Evolutionary conservation across 2,113 vertebrate genomes (phyloP).

Genomic region (Nibea coibor): DNA sequence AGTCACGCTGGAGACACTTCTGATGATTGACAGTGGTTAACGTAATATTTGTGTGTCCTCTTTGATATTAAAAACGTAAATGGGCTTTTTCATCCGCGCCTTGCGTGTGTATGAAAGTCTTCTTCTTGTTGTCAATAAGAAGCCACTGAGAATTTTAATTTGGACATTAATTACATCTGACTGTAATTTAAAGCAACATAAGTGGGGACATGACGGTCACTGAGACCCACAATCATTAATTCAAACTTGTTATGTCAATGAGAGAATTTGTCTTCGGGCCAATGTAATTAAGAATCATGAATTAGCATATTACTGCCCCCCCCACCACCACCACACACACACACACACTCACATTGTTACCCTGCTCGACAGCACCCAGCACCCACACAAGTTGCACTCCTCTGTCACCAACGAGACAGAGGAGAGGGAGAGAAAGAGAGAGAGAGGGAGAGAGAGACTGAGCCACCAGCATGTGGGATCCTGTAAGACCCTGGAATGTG

Average conservation of each 20-base stretch:
- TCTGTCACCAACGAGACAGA: constrained; percentile 55
- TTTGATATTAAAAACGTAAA: constrained; percentile 1
- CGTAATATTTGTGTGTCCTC: background rate
- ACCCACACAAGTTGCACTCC: constrained; percentile 69
- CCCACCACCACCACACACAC: constrained; percentile 35
- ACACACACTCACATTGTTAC: constrained; percentile 53
- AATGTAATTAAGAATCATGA: constrained; percentile 55
- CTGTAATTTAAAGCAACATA: constrained; percentile 6
- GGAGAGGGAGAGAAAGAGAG: constrained; percentile 37
- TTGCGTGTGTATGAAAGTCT: background rate
- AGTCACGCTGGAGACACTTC: constrained; percentile 23
- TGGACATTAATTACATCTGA: constrained; percentile 17
- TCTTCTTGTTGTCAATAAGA: background rate
- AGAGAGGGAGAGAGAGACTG: constrained; percentile 10
- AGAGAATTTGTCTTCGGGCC: constrained; percentile 40
- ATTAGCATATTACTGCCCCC: constrained; percentile 56
- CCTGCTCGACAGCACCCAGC: constrained; percentile 49
- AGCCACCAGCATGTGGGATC: constrained; percentile 74
- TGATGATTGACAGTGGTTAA: constrained; percentile 27
- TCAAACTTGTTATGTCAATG: constrained; percentile 49
- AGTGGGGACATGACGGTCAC: background rate
- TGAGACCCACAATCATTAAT: constrained; percentile 20
- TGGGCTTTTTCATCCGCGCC: background rate
- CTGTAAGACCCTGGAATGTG: constrained; percentile 77
- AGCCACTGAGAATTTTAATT: background rate